phyloP scores from a whole-genome alignment of 2,113 vertebrate species.

The Psammodynastes pulverulentus region DNA sequence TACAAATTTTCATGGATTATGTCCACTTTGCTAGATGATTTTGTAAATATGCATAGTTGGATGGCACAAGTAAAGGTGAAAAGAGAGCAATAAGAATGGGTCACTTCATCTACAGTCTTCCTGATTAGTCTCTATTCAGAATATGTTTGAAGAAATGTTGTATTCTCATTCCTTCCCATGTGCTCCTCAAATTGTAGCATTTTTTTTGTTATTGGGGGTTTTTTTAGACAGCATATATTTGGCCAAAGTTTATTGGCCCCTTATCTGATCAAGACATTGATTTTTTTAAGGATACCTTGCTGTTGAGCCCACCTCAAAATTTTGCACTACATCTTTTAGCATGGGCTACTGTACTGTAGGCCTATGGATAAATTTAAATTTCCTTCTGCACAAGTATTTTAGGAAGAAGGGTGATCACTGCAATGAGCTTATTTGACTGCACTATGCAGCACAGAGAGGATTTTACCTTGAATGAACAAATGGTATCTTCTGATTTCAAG shows the following conservation, averaged over 20 bases:
- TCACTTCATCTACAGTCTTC: not conserved
- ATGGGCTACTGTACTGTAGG: not conserved
- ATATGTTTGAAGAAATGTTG: not conserved
- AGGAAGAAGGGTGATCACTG: not conserved
- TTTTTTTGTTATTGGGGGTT: not conserved
- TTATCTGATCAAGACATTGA: not conserved
- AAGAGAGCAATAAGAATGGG: not conserved
- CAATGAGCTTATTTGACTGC: not conserved
- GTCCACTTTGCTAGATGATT: not conserved
- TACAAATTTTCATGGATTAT: not conserved
- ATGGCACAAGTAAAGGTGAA: not conserved
- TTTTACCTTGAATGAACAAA: not conserved
- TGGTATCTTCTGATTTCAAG: not conserved
- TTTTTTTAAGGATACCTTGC: not conserved
- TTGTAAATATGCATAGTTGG: not conserved
- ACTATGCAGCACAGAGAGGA: not conserved
- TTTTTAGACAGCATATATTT: not conserved
- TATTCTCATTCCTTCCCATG: not conserved
- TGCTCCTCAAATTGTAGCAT: not conserved
- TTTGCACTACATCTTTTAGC: not conserved
- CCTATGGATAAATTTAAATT: not conserved
- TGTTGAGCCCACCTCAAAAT: not conserved
- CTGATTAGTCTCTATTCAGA: not conserved
- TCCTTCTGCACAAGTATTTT: not conserved
- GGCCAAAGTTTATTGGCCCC: not conserved